Evolutionary conservation across 2,797 vertebrate genomes (phyloP).

Genomic region (Alca torda): DNA sequence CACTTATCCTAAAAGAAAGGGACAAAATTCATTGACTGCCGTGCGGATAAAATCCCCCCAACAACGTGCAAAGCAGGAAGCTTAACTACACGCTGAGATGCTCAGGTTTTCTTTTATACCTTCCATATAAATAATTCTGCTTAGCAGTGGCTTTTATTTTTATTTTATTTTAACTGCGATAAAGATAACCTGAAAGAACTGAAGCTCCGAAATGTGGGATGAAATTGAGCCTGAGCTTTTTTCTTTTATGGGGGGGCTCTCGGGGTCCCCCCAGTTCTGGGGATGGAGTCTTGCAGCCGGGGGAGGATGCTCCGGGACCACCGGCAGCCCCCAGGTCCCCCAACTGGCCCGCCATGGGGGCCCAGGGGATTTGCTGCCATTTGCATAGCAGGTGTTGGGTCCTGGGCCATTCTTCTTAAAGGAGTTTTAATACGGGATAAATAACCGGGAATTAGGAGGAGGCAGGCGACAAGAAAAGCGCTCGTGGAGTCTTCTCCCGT

Average conservation of each 20-base stretch:
- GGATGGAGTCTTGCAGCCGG: neutral
- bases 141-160: neutral
- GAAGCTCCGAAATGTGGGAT: fast-evolving
- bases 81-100: neutral
- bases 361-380: constrained; percentile 76
- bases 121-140: neutral
- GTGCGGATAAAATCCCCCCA: neutral
- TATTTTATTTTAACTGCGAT: neutral
- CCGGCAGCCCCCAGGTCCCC: neutral
- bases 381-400: constrained; percentile 88
- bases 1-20: neutral
- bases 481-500: constrained; percentile 29
- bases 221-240: neutral
- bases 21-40: neutral
- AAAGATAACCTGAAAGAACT: neutral
- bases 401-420: constrained; percentile 80
- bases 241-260: neutral
- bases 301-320: neutral
- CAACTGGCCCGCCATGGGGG: neutral
- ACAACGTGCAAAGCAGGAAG: neutral
- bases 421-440: constrained; percentile 88
- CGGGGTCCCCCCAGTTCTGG: neutral
- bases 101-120: neutral
- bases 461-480: constrained; percentile 69
- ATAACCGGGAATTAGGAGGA: constrained; percentile 81